phyloP scores from a whole-genome alignment of 2,797 vertebrate genomes.

The Lepilemur ruficaudatus region DNA sequence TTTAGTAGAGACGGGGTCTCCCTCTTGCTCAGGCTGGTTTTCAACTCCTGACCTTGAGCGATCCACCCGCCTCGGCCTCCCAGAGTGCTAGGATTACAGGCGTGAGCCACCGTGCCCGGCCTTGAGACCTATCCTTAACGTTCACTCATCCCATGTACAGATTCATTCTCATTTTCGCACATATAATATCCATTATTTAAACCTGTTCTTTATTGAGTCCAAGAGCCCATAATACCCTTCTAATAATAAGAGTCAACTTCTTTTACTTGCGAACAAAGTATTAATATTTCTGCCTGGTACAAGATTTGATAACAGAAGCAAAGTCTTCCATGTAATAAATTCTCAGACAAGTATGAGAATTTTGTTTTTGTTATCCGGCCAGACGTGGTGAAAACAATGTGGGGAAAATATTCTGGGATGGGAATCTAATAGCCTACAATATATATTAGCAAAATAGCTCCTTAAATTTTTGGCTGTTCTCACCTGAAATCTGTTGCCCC shows the following conservation, averaged over 20 bases:
- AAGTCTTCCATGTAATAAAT: background rate
- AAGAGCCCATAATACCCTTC: background rate
- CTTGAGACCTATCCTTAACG: background rate
- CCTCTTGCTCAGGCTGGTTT: no score
- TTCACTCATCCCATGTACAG: background rate
- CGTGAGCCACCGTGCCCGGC: no score
- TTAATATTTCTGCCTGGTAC: background rate
- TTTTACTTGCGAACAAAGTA: background rate
- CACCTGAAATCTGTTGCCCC: background rate
- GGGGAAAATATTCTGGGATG: background rate
- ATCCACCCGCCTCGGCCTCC: no score
- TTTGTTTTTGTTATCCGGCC: background rate
- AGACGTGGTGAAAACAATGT: background rate
- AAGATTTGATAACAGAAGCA: background rate
- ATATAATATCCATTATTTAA: background rate
- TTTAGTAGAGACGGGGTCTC: no score
- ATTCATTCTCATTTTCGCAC: background rate
- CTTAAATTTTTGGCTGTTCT: background rate
- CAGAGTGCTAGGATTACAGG: no score
- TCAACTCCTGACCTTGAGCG: no score
- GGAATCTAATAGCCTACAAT: background rate
- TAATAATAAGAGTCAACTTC: background rate
- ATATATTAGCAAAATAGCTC: background rate
- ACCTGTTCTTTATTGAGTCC: background rate
- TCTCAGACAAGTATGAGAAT: background rate